Conservation (phyloP, 2,797 vertebrate genomes). For the Okamejei kenojei region DNA sequence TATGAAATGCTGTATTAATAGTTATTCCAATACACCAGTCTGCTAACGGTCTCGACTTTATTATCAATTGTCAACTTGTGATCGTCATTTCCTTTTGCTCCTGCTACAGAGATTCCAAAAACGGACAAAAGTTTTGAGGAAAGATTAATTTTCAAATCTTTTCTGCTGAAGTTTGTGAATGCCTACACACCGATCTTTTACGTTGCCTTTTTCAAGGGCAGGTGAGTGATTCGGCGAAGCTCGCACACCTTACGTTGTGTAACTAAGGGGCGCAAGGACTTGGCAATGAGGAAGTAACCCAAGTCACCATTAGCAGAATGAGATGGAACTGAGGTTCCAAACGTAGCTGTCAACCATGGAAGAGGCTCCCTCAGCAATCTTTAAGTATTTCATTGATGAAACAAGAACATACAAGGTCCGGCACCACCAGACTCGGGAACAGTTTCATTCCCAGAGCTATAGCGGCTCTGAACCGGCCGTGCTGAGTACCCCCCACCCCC, state of each 20-base stretch:
- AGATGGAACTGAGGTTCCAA: neutral
- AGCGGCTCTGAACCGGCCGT: too few relatives aligned
- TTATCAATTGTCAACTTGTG: neutral
- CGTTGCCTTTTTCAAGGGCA: slow-evolving; percentile 93
- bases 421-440: too few relatives aligned
- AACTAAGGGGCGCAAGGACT: neutral
- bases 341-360: neutral
- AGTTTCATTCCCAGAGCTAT: too few relatives aligned
- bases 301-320: neutral
- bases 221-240: slow-evolving; percentile 58
- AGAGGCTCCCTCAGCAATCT: neutral
- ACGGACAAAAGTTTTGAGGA: slow-evolving; percentile 93
- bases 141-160: slow-evolving; percentile 88
- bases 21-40: neutral
- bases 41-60: neutral
- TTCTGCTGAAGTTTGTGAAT: slow-evolving; percentile 89
- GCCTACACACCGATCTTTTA: slow-evolving; percentile 96
- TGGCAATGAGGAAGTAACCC: neutral
- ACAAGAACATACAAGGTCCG: too few relatives aligned
- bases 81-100: slow-evolving; percentile 23
- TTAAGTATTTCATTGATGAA: neutral
- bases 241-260: neutral
- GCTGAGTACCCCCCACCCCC: too few relatives aligned
- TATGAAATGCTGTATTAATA: neutral
- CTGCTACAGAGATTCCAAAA: slow-evolving; percentile 84